Evolutionary conservation across 2,797 vertebrate genomes (phyloP).

Genomic region (Sebastes alutus): DNA sequence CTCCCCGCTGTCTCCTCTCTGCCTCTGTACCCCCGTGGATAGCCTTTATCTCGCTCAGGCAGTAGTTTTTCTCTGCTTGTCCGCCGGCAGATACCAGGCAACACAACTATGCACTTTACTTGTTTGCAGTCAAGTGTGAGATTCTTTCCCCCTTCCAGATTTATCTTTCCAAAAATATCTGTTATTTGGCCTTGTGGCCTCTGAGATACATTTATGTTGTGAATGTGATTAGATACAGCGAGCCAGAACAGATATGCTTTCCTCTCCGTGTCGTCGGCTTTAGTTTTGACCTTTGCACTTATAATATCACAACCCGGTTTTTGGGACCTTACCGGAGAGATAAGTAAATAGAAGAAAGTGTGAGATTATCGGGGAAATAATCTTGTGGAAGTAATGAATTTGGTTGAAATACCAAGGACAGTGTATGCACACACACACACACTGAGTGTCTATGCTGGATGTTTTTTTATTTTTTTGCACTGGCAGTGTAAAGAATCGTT

Average conservation of each 20-base stretch:
- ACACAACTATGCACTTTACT: slow-evolving; percentile 36
- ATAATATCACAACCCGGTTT: slow-evolving; percentile 32
- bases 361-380: slow-evolving; percentile 68
- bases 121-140: slow-evolving; percentile 58
- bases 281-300: slow-evolving; percentile 58
- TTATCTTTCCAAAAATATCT: slow-evolving; percentile 56
- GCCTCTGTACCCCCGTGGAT: slow-evolving; percentile 52
- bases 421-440: background rate
- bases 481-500: slow-evolving; percentile 56
- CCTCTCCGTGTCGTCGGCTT: slow-evolving; percentile 45
- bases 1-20: slow-evolving; percentile 48
- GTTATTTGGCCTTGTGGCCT: slow-evolving; percentile 35
- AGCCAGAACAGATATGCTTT: slow-evolving; percentile 37
- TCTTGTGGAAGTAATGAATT: slow-evolving; percentile 60
- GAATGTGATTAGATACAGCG: slow-evolving; percentile 55
- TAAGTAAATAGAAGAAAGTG: slow-evolving; percentile 63
- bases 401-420: slow-evolving; percentile 44
- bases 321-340: slow-evolving; percentile 55
- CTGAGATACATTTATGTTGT: slow-evolving; percentile 46
- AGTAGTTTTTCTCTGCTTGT: slow-evolving; percentile 28
- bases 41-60: slow-evolving; percentile 55
- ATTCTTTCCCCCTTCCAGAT: slow-evolving; percentile 23
- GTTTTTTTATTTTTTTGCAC: slow-evolving; percentile 7
- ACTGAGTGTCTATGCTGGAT: slow-evolving; percentile 14
- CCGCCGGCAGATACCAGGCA: slow-evolving; percentile 36